Evolutionary conservation across 2,113 vertebrate genomes (phyloP).

Genomic region (Hydropotes inermis): DNA sequence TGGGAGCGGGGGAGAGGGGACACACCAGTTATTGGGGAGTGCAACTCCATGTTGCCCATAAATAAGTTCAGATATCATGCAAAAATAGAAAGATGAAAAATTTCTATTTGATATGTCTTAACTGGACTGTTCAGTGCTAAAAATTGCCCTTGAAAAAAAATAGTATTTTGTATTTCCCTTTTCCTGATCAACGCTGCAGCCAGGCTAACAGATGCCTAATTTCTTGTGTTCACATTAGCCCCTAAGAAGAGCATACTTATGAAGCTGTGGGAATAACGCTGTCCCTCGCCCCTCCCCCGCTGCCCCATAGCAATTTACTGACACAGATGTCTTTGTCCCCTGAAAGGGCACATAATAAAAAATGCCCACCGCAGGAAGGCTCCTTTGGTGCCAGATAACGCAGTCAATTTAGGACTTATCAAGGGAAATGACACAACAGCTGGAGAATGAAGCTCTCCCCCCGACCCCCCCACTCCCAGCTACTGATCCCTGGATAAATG

Average conservation of each 20-base stretch:
- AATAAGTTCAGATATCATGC: not conserved
- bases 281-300: slow-evolving; percentile 26
- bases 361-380: slow-evolving; percentile 77
- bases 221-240: slow-evolving; percentile 65
- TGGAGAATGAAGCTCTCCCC: slow-evolving; percentile 75
- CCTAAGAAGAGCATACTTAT: slow-evolving; percentile 72
- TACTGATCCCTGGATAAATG: slow-evolving; percentile 82
- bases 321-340: slow-evolving; percentile 78
- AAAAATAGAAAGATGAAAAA: not conserved
- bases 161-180: slow-evolving; percentile 55
- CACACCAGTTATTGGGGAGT: not conserved
- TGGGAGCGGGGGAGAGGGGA: no score
- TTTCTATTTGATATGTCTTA: slow-evolving; percentile 37
- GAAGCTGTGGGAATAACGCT: slow-evolving; percentile 76
- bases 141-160: slow-evolving; percentile 40
- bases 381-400: slow-evolving; percentile 83
- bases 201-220: slow-evolving; percentile 42
- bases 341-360: slow-evolving; percentile 82
- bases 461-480: not conserved
- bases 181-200: not conserved
- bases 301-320: slow-evolving; percentile 69
- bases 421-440: slow-evolving; percentile 86
- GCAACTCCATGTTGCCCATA: not conserved
- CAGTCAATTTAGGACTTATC: slow-evolving; percentile 86
- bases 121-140: slow-evolving; percentile 39